Conservation (phyloP, 2,113 vertebrate species). For the Lophochroa leadbeateri region DNA sequence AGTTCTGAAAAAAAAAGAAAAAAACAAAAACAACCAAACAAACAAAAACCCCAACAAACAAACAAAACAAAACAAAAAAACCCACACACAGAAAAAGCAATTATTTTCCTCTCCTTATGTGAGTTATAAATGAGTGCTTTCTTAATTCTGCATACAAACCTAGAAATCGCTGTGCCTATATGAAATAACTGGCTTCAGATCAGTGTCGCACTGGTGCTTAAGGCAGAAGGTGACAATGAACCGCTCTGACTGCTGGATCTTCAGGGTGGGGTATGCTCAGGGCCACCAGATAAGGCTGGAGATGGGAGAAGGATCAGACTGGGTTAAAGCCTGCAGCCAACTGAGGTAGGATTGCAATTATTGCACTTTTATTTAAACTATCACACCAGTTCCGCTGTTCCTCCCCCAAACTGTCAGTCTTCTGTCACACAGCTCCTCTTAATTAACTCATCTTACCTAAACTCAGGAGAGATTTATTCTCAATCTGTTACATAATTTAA, state of each 20-base stretch:
- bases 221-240: neutral
- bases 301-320: neutral
- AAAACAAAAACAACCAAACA: no score
- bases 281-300: neutral
- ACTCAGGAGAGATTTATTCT: neutral
- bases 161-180: neutral
- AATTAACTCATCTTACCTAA: neutral
- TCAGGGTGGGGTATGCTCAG: neutral
- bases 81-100: neutral
- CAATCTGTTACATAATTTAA: neutral
- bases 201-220: neutral
- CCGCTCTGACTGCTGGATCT: neutral
- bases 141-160: neutral
- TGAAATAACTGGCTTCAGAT: neutral
- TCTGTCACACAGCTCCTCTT: neutral
- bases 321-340: neutral
- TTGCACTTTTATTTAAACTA: neutral
- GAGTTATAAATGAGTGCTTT: neutral
- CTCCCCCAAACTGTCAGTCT: fast-evolving
- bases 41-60: no score
- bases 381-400: no score
- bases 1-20: neutral
- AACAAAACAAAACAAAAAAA: neutral
- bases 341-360: fast-evolving
- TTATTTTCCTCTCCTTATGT: neutral